Base-by-base conservation (phyloP, 2,113 vertebrate genomes). In the Gymnocephalus cernua region DNA sequence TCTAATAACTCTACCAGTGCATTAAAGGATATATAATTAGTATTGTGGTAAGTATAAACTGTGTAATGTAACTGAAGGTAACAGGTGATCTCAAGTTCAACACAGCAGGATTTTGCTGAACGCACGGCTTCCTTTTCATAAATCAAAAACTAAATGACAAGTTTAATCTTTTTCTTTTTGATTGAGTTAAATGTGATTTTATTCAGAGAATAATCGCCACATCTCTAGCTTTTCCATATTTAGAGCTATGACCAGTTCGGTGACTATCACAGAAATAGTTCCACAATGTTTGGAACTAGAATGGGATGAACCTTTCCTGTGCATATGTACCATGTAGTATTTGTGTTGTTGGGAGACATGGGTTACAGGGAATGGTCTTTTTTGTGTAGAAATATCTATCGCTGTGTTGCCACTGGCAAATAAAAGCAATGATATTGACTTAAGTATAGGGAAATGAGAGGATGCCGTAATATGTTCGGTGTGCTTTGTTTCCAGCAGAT, bases 401-500 rank as follows among this genome's bases (percentile, higher is more conserved):
- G 90, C 61, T 91, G 91, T 94, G 91, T 92, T 90, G 92, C 94
- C 90, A 89, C 95, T 74, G 95, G 92, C 85, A 95, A 93, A 94
- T 41, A 93, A 95, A 94, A 91, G 94, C 94, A 94, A 90, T 79
- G 93, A 95, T 96, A 96, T 95, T 95, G 96, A 97, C 96, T 97
- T 96, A 95, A 97, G 96, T 94, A 94, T 94, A 95, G 92, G 94
- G 95, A 96, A 97, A 97, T 96, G 96, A 96, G 96, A 96, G 95
- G 94, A 93, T 95, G 93, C 96, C 95, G 96, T 95, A 77, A 95
- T 96, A 95, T 96, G 96, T 96, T 95, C 93, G 96, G 94, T 95
- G 95, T 93, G 96, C 96, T 97, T 96, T 95, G 97, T 98, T 96
- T 96, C 96, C 96, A 95, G 96, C 95, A 96, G 97, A 97, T 97